A percentile compares a stretch with the other conserved stretches of the same genome.
phyloP scores from a whole-genome alignment of 2,797 vertebrate genomes.

The Tenualosa ilisha region DNA sequence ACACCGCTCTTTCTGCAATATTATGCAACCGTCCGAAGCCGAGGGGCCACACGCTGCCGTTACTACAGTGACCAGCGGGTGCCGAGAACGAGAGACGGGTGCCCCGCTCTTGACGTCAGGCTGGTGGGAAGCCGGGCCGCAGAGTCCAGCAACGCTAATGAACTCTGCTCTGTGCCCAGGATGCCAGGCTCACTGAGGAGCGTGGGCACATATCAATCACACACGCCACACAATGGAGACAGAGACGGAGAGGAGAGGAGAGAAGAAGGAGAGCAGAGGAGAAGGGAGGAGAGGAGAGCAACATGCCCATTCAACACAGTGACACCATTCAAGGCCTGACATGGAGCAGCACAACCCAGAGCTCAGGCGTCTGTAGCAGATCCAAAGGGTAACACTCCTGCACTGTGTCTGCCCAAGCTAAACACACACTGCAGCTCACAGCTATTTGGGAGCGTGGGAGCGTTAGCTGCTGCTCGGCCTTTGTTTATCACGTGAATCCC shows the following conservation, averaged over 20 bases:
- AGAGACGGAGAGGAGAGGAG: background rate
- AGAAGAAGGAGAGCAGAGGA: background rate
- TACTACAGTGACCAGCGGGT: background rate
- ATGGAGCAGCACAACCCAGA: background rate
- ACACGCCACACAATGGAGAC: background rate
- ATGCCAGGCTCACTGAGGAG: background rate
- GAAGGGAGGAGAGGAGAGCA: background rate
- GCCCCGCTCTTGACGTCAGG: background rate
- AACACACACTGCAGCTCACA: background rate
- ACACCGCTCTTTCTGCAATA: constrained; percentile 30
- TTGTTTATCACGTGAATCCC: background rate
- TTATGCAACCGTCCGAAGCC: background rate
- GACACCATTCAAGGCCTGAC: background rate
- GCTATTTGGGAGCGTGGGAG: background rate
- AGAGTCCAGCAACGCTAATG: background rate
- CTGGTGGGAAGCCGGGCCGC: background rate
- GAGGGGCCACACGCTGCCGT: background rate
- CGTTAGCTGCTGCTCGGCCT: background rate
- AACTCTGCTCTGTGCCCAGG: background rate
- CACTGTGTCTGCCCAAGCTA: background rate
- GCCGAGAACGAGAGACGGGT: background rate
- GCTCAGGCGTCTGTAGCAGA: background rate
- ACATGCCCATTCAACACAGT: background rate
- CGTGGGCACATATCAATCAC: background rate
- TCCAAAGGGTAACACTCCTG: background rate